These are phyloP conservation scores for Gryllus bimaculatus DNA, from an alignment of 1,140 invertebrate genomes.

Conservation along the genomic window DNA sequence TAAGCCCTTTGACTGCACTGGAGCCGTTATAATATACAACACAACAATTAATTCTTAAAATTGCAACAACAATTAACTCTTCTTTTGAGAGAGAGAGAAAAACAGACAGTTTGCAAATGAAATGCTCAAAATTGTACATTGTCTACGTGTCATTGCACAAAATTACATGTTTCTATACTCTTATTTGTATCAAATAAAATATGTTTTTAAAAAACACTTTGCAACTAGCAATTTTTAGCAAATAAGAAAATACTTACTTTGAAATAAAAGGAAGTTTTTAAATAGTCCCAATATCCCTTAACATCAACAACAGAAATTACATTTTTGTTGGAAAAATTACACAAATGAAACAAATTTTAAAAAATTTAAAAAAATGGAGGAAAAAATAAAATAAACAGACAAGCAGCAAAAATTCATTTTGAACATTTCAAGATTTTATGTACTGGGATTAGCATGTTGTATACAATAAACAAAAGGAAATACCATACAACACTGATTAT, in stretches of 20 bases:
- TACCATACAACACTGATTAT: background rate
- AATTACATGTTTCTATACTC: background rate
- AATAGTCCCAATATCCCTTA: no score
- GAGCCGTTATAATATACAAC: background rate
- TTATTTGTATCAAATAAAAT: no score
- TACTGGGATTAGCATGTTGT: background rate
- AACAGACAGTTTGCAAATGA: background rate
- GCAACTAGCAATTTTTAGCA: no score
- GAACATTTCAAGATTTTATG: background rate
- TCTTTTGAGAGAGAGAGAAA: background rate
- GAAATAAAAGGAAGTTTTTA: no score
- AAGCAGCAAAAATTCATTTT: background rate
- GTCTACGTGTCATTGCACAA: background rate
- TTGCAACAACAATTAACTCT: background rate
- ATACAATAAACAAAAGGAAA: background rate
- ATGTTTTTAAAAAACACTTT: no score
- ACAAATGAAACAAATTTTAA: background rate
- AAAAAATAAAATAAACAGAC: background rate
- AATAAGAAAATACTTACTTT: no score
- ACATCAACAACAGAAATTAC: no score
- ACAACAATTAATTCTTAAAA: background rate
- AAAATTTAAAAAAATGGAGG: background rate
- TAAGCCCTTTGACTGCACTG: background rate
- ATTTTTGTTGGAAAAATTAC: no score
- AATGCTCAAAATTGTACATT: background rate